Base-by-base conservation (phyloP, 1,140 invertebrate species). In the Oreohelix idahoensis region DNA sequence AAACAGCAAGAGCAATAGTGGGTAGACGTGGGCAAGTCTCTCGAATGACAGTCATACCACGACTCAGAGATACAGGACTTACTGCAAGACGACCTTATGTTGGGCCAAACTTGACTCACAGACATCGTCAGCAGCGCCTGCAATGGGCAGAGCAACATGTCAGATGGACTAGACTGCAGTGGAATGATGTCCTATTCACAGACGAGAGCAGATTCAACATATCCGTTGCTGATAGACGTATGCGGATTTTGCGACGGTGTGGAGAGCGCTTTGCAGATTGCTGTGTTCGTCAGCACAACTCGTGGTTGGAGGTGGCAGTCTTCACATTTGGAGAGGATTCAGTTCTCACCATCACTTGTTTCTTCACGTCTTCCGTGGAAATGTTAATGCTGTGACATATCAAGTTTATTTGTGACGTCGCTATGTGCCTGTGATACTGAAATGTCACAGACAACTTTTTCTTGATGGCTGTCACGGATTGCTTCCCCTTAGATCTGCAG, bases 91-190 rank as follows among this genome's bases (percentile, higher is more conserved):
- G 4, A 58, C 53, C 53, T 58, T 58, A 58, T 58, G 53, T 58
- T 58, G 53, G 53, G 53, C 53, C 53, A 58, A 58, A 58, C 53
- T 58, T n/a, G 53, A 58, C 53, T 58, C 53, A 58, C 53, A 23
- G 23, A 58, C 53, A 58, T 58, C 53, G 20, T 58, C 53, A 58
- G 53, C 53, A 58, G 53, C 53, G 53, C 53, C 53, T 58, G 53
- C 53, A 58, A 58, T 58, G 53, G 53, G 53, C 53, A 58, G 53
- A 58, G 23, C 53, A 58, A 58, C 53, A 58, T 58, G 53, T 58
- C 53, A 58, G 17, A 58, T 58, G 53, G 53, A 58, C 53, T 58
- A 58, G 53, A 58, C 53, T 23, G 26, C 53, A 58, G 53, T 58
- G 53, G 53, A 23, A 10, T 58, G 17, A 5, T 58, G 53, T 58